These are phyloP conservation scores for Tachypleus tridentatus DNA, from an alignment of 1,140 invertebrate species.

Conservation along the genomic window DNA sequence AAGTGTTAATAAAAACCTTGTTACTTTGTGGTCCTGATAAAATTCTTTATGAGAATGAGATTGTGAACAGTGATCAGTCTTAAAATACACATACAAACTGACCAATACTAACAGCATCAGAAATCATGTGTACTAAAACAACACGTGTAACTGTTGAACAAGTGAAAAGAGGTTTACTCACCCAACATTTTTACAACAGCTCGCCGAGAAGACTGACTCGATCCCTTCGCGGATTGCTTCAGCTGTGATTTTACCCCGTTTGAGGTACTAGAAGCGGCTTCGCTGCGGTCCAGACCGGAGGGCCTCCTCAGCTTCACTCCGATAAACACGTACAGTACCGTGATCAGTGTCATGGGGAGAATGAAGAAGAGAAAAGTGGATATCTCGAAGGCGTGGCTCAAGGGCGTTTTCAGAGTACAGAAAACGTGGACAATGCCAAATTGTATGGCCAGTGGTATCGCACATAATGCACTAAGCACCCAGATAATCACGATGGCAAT, in stretches of 20 bases:
- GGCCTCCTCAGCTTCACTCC: constrained; percentile 57
- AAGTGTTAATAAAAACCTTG: no score
- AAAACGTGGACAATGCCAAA: constrained; percentile 27
- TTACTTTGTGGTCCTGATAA: no score
- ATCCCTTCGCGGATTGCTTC: background rate
- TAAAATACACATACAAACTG: no score
- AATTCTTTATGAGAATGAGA: no score
- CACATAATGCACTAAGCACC: constrained; percentile 28
- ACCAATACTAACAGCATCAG: no score
- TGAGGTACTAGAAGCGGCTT: background rate
- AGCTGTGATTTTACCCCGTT: constrained; percentile 4
- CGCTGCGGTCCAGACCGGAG: constrained; percentile 7
- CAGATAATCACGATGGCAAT: constrained; percentile 36
- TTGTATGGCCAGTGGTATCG: constrained; percentile 44
- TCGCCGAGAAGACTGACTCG: constrained; percentile 18
- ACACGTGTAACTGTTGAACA: no score
- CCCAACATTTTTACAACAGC: constrained; percentile 51
- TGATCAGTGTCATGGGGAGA: constrained; percentile 73
- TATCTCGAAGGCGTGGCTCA: constrained; percentile 57
- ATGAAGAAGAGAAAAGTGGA: constrained; percentile 74
- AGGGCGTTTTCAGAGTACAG: constrained; percentile 9
- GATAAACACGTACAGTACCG: constrained; percentile 66
- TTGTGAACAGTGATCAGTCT: no score
- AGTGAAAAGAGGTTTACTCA: constrained; percentile 33
- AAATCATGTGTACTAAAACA: no score